Base-by-base conservation (phyloP, 2,797 vertebrate species). In the Hemitrygon akajei region DNA sequence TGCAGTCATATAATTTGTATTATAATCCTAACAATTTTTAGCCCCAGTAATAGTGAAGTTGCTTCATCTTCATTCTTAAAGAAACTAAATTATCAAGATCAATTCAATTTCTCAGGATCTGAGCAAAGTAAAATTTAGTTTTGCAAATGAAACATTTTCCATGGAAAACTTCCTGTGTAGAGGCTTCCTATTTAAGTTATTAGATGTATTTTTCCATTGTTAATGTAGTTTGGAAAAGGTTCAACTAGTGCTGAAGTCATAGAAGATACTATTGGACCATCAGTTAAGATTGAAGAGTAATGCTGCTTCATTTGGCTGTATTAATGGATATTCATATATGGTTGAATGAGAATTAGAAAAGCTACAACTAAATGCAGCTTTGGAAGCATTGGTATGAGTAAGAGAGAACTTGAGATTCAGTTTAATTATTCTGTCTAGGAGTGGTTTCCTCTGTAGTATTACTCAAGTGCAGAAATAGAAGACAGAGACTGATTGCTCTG, bases 131-230 rank as follows among this genome's bases (percentile, higher is more conserved):
- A 5, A 91, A 37, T 56, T 37, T 11, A 20, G 9, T 12, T 12
- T 87, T 22, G 56, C 81, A 27, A 82, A 82, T 58, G 56, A 27
- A 25, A 11, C 27, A 22, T 25, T 82, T 56, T 82, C 81, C 25
- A 27, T 84, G 25, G 58, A 56, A 58, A 58, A 30, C 47, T 84
- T 56, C 47, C 47, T 12, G 60, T 37, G 14, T 69, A 18, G 27
- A 20, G 7, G 18, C 7, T 66, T 91, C 69, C 20, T 69, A 34
- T 37, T 37, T 60, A 37, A 37, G 34, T 37, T 66, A 89, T 91
- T 71, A 20, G 30, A 69, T 58, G 80, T 40, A 82, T 58, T 84
- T 91, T 69, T 91, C 87, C 95, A 95, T 94, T 95, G 58, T 81
- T 34, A 82, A 77, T 27, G 27, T 80, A 63, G 40, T 20, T 7